These are phyloP conservation scores for Leuciscus idus DNA, from an alignment of 2,113 vertebrate species.

Conservation along the genomic window DNA sequence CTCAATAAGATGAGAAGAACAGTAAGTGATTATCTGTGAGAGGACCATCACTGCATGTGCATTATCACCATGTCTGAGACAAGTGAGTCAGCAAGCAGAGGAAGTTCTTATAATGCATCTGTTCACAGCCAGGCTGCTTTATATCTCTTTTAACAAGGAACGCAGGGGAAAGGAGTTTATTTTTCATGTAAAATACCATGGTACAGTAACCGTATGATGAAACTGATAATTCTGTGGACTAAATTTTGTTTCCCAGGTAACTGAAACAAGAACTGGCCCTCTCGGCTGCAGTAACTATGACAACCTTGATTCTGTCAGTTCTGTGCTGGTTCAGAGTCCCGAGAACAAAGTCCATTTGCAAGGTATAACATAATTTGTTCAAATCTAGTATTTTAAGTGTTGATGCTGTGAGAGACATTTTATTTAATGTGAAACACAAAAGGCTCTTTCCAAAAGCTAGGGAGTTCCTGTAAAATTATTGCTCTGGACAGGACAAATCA, in stretches of 20 bases:
- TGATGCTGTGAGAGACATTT: not conserved
- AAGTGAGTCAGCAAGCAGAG: constrained; percentile 10
- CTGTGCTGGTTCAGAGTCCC: constrained; percentile 96
- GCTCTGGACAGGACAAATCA: not conserved
- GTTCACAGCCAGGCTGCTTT: constrained; percentile 2
- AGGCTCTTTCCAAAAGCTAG: not conserved
- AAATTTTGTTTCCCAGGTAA: constrained; percentile 85
- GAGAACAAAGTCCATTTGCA: constrained; percentile 98
- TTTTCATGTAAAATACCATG: not conserved
- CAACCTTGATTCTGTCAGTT: constrained; percentile 99
- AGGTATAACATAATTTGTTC: constrained; percentile 75
- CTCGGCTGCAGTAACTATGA: constrained; percentile 99
- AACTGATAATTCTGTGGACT: constrained; percentile 33
- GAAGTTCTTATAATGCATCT: constrained; percentile 31
- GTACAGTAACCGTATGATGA: not conserved
- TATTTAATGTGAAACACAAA: not conserved
- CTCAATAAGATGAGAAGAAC: constrained; percentile 29
- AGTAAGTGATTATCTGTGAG: constrained; percentile 28
- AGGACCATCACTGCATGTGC: constrained; percentile 11
- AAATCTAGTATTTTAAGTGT: not conserved
- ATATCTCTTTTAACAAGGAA: not conserved
- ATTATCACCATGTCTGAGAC: constrained; percentile 25
- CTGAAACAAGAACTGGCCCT: constrained; percentile 95
- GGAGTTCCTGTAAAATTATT: not conserved
- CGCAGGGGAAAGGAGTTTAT: not conserved